Percentiles rank a stretch among this genome's conserved stretches.
phyloP scores from a whole-genome alignment of 2,113 vertebrate genomes.

The Zapornia atra region DNA sequence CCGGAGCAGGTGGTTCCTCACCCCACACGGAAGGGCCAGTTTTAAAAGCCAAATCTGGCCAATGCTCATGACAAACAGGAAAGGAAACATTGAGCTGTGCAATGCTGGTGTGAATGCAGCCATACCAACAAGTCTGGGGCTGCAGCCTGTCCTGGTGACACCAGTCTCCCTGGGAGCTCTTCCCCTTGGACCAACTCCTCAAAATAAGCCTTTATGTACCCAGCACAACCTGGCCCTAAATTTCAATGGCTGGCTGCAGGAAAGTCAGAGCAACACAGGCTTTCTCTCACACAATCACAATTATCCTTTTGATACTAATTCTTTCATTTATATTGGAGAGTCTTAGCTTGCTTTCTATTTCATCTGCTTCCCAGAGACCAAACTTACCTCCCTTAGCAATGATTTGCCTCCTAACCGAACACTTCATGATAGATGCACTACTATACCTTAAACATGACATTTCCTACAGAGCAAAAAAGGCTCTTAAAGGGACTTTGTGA shows the following conservation, averaged over 20 bases:
- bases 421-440: not conserved
- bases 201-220: not conserved
- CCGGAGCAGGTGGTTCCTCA: not conserved
- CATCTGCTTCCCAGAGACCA: not conserved
- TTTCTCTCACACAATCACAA: not conserved
- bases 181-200: not conserved
- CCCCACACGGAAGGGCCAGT: accelerated
- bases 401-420: not conserved
- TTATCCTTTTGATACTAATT: not conserved
- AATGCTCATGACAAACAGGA: not conserved
- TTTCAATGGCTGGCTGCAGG: not conserved
- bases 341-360: not conserved
- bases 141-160: not conserved
- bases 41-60: not conserved
- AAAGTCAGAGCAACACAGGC: not conserved
- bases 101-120: accelerated
- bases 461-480: not conserved
- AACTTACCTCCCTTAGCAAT: conserved; percentile 11
- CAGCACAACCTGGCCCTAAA: not conserved
- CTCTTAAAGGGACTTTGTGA: not conserved
- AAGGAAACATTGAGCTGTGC: not conserved
- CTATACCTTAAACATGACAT: not conserved
- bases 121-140: not conserved
- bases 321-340: not conserved
- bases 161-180: not conserved